Evolutionary conservation across 2,113 vertebrate genomes (phyloP).

Genomic region (Grammatotria lemairii): DNA sequence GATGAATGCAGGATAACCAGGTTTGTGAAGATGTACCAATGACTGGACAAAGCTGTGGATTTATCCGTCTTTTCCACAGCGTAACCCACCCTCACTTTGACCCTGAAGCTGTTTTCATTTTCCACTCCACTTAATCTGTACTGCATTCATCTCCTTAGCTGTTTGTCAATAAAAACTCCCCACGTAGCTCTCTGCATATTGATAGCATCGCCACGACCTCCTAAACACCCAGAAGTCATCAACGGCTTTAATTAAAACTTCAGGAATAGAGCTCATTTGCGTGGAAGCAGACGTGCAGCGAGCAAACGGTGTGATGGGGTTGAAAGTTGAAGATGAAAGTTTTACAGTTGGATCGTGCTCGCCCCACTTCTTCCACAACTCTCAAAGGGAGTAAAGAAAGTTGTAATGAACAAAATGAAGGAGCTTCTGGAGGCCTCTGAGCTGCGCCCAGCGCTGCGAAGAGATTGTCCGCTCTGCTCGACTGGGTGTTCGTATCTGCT

Average conservation of each 20-base stretch:
- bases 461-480: slow-evolving; percentile 28
- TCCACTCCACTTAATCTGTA: neutral
- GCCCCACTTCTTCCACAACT: neutral
- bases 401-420: slow-evolving; percentile 5
- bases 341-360: neutral
- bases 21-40: neutral
- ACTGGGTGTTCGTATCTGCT: slow-evolving; percentile 27
- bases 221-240: neutral
- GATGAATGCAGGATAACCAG: neutral
- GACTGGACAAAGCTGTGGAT: neutral
- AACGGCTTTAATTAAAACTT: neutral
- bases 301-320: neutral
- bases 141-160: neutral
- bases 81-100: neutral
- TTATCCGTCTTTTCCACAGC: neutral
- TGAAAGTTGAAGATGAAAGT: neutral
- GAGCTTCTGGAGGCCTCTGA: neutral
- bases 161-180: neutral
- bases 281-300: neutral
- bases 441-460: neutral
- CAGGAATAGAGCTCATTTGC: neutral
- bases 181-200: neutral
- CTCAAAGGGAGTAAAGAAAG: slow-evolving; percentile 5
- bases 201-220: neutral
- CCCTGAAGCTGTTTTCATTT: neutral